A percentile compares a stretch with the other conserved stretches of the same genome.
phyloP scores from a whole-genome alignment of 30 jellyfish, hydroid and myxozoan species.

The Aurelia sp. region DNA sequence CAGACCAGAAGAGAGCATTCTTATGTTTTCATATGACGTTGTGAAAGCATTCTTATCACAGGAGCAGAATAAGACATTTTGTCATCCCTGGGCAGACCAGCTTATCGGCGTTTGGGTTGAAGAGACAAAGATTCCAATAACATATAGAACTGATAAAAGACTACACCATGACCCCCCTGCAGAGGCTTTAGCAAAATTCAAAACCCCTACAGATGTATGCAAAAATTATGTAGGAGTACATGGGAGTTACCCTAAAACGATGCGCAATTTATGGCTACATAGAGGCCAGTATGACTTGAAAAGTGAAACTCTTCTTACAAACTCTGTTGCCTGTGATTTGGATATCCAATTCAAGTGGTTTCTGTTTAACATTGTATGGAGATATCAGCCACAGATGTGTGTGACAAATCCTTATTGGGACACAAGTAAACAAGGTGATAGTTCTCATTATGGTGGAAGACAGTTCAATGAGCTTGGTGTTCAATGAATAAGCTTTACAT shows the following conservation, averaged over 20 bases:
- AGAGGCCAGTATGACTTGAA: slow-evolving; percentile 6
- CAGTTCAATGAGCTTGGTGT: too few species aligned
- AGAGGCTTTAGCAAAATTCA: slow-evolving; percentile 36
- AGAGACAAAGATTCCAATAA: slow-evolving; percentile 28
- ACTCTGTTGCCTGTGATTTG: slow-evolving; percentile 11
- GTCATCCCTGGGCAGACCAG: slow-evolving; percentile 87
- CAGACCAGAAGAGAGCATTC: slow-evolving; percentile 79
- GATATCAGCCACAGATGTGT: slow-evolving; percentile 67
- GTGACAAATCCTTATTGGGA: slow-evolving; percentile 73
- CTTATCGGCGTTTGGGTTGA: slow-evolving; percentile 63
- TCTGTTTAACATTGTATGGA: slow-evolving; percentile 40
- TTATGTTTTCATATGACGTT: slow-evolving; percentile 49
- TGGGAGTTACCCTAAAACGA: slow-evolving; percentile 75
- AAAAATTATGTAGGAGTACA: slow-evolving; percentile 72
- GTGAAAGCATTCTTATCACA: slow-evolving; percentile 47
- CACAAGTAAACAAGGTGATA: slow-evolving; percentile 36
- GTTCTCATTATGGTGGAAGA: too few species aligned
- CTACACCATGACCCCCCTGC: slow-evolving; percentile 92
- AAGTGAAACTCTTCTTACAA: background rate
- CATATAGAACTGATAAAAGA: slow-evolving; percentile 70
- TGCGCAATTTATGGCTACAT: slow-evolving; percentile 68
- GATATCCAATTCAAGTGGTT: slow-evolving; percentile 40
- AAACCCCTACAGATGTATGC: slow-evolving; percentile 43
- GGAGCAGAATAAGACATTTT: slow-evolving; percentile 28
- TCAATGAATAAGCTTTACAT: too few species aligned